Evolutionary conservation across 2,113 vertebrate species (phyloP), one percentile per base, ranked within the genome.

Genomic region (Sarotherodon lohbergeri): DNA sequence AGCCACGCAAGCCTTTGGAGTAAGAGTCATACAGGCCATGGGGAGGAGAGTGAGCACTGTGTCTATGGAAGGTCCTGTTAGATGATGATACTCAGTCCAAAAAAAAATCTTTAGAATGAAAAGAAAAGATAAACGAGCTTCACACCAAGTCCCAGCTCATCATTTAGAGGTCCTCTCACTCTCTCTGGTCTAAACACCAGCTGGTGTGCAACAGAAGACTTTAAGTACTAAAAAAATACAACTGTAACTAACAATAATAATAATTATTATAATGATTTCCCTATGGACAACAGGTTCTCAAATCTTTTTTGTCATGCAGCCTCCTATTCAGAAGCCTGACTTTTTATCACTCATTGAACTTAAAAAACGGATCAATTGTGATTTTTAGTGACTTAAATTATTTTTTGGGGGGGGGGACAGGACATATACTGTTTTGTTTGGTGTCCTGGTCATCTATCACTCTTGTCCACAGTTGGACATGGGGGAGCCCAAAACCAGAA

Each of bases 371-470:
- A 29, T 48, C 0, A 27, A 29, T 11, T 48, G 8, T 76, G 8
- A 48, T 3, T 46, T 46, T 46, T 46, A 0, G 36, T 71, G 63
- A 41, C n/a, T 43, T 73, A 27, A 46, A 48, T 48, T 7, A 27
- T 46, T 8, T 19, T 19, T 2, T 1, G 0, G 3, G 27, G 27
- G 27, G 1, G 27, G 27, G 27, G 4, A 27, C 27, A 27, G 4
- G 59, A 11, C 5, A 6, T 11, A 7, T 7, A 1, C 61, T 5
- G 61, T 29, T 0, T 76, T 1, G 1, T 50, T 76, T 48, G 43
- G 9, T 19, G 1, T 29, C 43, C 24, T 0, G 8, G 13, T 46
- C 39, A 27, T 46, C 22, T 6, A 0, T 2, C 22, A 6, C 46
- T 17, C 71, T 19, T 6, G 22, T 66, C 10, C 61, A 39, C 61